Evolutionary conservation across 1,140 invertebrate species (phyloP), one percentile per base, ranked within the genome.

Genomic region (Ceratina japonica): DNA sequence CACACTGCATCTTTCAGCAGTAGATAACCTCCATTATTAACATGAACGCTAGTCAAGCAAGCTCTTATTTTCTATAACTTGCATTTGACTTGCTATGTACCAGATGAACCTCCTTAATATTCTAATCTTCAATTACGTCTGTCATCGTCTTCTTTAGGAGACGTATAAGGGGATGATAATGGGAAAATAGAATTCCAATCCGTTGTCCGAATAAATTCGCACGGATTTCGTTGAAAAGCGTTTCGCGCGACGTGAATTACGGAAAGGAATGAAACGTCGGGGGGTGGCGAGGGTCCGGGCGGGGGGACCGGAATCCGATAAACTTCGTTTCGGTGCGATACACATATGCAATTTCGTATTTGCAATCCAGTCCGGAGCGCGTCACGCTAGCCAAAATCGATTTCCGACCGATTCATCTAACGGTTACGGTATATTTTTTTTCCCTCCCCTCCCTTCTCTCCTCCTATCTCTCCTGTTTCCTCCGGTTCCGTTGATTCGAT

Each of bases 351-450:
- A 74, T 74, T 58, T 59, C 54, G 77, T 73, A 73, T 73, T 79
- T 65, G 71, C 70, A 65, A 79, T 74, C 77, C 70, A 51, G 76
- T 65, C 16, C n/a, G 70, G 51, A 65, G 52, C 76, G 70, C 76
- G 61, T 64, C 37, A 31, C 70, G 63, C 71, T 52, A 37, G 82
- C 70, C 69, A 73, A 69, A 84, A 88, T 88, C 88, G 88, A 88
- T 89, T 83, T 75, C 70, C 65, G 22, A 81, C 70, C 81, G 72
- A 74, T 83, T 64, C 83, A 81, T 81, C 70, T 77, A 82, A 80
- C 74, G 75, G 44, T 81, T 69, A 58, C 64, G 75, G 37, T 80
- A 79, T 82, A 85, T 85, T 77, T 83, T 85, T 79, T 73, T 78
- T 59, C 16, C 10, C 10, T 44, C n/a, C n/a, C n/a, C n/a, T n/a